Base-by-base conservation (phyloP, 2,113 vertebrate species). In the Arenaria interpres region DNA sequence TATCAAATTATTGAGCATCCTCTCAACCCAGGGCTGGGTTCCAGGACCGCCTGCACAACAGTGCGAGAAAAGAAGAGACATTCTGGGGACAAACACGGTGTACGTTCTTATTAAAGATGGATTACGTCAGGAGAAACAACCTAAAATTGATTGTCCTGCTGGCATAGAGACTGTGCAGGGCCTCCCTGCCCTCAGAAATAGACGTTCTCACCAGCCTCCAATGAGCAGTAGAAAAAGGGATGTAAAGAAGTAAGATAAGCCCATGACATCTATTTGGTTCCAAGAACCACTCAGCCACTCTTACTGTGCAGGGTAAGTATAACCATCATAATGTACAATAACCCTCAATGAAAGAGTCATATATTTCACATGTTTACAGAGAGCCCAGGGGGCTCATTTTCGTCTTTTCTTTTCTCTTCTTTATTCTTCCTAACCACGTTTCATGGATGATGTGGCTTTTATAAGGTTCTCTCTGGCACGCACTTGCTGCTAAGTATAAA, bases 31-130 rank as follows among this genome's bases (percentile, higher is more conserved):
- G 24, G 17, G 10, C 6, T 39, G 28, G 22, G 28, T 30, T 78
- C 15, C 48, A 35, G 59, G 53, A 62, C 27, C 1, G 0, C 8
- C 23, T 60, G 33, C 33, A 30, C 17, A 72, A 11, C 25, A 35
- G 9, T 0, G 0, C 0, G 2, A 51, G 57, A n/a, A 54, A 21
- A 72, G 21, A 23, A 59, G 57, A 92, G 50, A 24, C 0, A 0
- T 19, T 15, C 19, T 76, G 27, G 35, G 19, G 14, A 48, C 39
- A 54, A 59, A 60, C 18, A 60, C 9, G 56, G 46, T 16, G 6
- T 39, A 5, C 3, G 2, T 72, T 71, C 35, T 33, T 67, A 72
- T 63, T 75, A 33, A n/a, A 74, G 32, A 41, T 14, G 1, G 35
- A 60, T 81, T 78, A 25, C 16, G 14, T 33, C 35, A n/a, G 37